Evolutionary conservation across 2,113 vertebrate species (phyloP), one percentile per base, ranked within the genome.

Genomic region (Corynorhinus townsendii): DNA sequence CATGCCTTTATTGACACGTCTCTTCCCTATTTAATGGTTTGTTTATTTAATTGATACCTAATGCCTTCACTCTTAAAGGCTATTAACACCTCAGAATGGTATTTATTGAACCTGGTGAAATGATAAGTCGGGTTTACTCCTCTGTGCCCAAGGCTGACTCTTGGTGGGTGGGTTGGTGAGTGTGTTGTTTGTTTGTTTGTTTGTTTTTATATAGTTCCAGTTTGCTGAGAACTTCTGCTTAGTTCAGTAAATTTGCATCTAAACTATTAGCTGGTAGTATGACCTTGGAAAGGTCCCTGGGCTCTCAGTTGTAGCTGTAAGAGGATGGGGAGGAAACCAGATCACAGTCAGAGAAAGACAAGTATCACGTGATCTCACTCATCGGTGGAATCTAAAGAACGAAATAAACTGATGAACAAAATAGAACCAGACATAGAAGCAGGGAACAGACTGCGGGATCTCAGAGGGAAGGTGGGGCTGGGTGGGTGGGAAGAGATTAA

Each of bases 81-180:
- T 93, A 84, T 97, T 96, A 96, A 96, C 92, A 93, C 85, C 96
- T 96, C 90, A 97, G 92, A 97, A 96, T 95, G 64, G 47, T 96
- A 86, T 92, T 86, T 96, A 92, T 94, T 94, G 92, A 95, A 93
- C 45, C 93, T 90, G 82, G 92, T 20, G 93, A 96, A 93, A 96
- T 92, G 95, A 96, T 90, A 93, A 92, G 95, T 93, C 96, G 64
- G 62, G 71, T 97, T 95, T 73, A 86, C 10, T 54, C 6, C 20
- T 86, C 87, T 92, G 26, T 93, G 66, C 92, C 89, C 49, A 86
- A 86, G 85, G 77, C 38, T 87, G 73, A 84, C 73, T 93, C 0
- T 66, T 45, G 10, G 73, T 83, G 14, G 33, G 90, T 47, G 17
- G 33, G 88, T 47, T 72, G 66, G 0, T 47, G 59, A 10, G 10